phyloP scores from a whole-genome alignment of 2,888 invertebrate genomes.

The Xylocampa areola region DNA sequence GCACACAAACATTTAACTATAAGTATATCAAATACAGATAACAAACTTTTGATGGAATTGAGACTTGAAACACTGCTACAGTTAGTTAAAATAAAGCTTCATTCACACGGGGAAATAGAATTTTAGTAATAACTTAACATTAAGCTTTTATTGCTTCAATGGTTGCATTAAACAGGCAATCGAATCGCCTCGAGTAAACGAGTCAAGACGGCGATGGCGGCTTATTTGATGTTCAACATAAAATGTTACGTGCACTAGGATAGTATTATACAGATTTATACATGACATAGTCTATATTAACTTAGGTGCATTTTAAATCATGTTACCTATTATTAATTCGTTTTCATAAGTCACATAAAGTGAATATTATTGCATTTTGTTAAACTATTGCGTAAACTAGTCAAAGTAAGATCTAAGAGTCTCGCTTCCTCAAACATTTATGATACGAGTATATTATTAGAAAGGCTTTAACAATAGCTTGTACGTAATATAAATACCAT shows the following conservation, averaged over 20 bases:
- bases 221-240: constrained; percentile 16
- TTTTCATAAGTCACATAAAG: constrained; percentile 44
- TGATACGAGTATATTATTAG: constrained; percentile 34
- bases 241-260: constrained; percentile 17
- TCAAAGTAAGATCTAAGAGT: constrained; percentile 31
- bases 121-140: too few species aligned
- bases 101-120: too few species aligned
- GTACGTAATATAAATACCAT: constrained; percentile 62
- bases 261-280: constrained; percentile 12
- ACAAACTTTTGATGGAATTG: constrained; percentile 7
- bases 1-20: constrained; percentile 44
- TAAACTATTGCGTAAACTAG: constrained; percentile 33
- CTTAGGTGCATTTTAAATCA: constrained; percentile 28
- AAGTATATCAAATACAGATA: constrained; percentile 4
- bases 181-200: too few species aligned
- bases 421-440: constrained; percentile 34
- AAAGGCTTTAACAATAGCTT: constrained; percentile 76
- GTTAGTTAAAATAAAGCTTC: too few species aligned
- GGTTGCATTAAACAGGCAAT: too few species aligned
- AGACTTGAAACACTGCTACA: constrained; percentile 4
- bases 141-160: too few species aligned
- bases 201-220: too few species aligned
- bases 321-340: constrained; percentile 45
- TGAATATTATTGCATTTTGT: constrained; percentile 41
- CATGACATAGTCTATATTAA: constrained; percentile 25